A percentile compares a stretch with the other conserved stretches of the same genome.
Conservation (phyloP, 2,113 vertebrate genomes). For the Percina caprodes region DNA sequence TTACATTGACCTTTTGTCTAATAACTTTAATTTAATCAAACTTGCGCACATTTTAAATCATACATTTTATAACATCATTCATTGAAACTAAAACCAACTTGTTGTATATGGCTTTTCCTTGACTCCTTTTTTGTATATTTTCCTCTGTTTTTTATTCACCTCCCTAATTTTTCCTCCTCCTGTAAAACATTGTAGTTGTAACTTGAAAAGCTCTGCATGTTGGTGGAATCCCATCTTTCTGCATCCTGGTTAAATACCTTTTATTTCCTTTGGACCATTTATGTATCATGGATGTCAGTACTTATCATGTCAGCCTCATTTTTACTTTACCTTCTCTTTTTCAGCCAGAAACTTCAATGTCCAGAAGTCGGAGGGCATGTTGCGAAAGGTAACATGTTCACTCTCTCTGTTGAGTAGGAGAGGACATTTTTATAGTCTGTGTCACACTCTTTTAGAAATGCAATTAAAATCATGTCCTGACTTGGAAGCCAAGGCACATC, state of each 20-base stretch:
- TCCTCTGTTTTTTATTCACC: too few relatives aligned
- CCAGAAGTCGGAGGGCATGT: slow-evolving; percentile 94
- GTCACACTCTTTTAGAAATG: not conserved
- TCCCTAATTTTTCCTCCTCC: too few relatives aligned
- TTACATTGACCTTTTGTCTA: too few relatives aligned
- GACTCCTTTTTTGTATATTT: too few relatives aligned
- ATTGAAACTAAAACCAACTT: too few relatives aligned
- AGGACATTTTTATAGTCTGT: not conserved
- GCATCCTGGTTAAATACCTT: not conserved
- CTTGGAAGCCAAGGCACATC: not conserved
- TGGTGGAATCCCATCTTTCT: not conserved
- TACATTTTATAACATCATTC: too few relatives aligned
- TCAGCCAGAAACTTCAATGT: slow-evolving; percentile 92
- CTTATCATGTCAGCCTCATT: not conserved
- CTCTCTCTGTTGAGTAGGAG: not conserved
- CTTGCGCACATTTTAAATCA: too few relatives aligned
- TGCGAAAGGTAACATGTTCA: slow-evolving; percentile 89
- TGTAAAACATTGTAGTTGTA: too few relatives aligned
- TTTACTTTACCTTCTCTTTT: slow-evolving; percentile 53
- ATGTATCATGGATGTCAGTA: not conserved
- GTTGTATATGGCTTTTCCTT: too few relatives aligned
- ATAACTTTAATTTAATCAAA: too few relatives aligned
- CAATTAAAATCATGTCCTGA: not conserved
- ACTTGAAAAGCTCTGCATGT: too few relatives aligned
- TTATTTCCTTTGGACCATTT: not conserved